Conservation (phyloP, 2,888 invertebrate genomes). For the Onthophagus sagittarius region DNA sequence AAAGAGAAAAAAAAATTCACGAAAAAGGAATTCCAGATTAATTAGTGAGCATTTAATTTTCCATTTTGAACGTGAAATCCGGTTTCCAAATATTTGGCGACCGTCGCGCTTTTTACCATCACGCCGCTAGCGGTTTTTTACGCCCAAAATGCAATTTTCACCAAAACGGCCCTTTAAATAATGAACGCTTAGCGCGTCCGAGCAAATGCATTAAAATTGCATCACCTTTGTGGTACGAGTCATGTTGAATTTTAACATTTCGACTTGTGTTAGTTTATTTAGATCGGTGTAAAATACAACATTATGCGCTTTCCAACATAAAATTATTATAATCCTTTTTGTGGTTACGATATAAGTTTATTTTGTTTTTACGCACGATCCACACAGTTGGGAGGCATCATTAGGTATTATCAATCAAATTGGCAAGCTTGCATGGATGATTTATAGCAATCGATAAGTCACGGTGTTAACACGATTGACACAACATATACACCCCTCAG, state of each 20-base stretch:
- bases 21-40: background rate
- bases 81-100: background rate
- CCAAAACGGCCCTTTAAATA: background rate
- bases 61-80: background rate
- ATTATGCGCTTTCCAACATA: background rate
- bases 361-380: background rate
- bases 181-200: background rate
- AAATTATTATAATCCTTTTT: background rate
- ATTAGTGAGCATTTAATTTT: background rate
- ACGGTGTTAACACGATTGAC: background rate
- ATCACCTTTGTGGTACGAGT: background rate
- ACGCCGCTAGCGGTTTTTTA: background rate
- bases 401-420: slow-evolving; percentile 8
- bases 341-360: no score
- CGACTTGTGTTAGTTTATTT: background rate
- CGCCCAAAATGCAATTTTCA: background rate
- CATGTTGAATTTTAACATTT: background rate
- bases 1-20: background rate
- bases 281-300: background rate
- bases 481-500: background rate
- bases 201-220: background rate
- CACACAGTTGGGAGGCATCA: background rate
- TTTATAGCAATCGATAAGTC: slow-evolving; percentile 1
- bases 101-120: background rate
- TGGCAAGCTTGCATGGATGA: slow-evolving; percentile 4